These are phyloP conservation scores for Propithecus coquereli DNA, from an alignment of 2,113 vertebrate genomes.

Conservation along the genomic window DNA sequence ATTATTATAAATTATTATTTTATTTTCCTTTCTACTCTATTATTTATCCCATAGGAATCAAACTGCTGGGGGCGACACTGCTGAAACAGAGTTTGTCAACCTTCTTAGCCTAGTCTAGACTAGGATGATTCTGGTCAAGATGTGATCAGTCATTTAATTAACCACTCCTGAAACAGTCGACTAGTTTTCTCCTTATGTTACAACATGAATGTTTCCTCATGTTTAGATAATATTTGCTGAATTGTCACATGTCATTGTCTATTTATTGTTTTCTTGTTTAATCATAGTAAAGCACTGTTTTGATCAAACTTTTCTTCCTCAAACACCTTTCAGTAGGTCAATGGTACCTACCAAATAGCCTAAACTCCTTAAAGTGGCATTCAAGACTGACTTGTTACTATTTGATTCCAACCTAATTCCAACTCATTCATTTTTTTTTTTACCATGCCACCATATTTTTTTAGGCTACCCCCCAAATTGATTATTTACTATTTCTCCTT, in stretches of 20 bases:
- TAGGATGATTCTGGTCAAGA: conserved; percentile 27
- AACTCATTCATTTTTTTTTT: neutral
- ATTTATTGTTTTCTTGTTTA: neutral
- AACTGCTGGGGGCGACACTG: neutral
- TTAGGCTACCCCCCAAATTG: neutral
- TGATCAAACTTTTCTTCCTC: neutral
- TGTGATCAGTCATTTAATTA: neutral
- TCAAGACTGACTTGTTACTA: neutral
- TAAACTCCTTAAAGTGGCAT: neutral
- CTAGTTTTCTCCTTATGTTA: neutral
- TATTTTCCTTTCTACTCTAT: conserved; percentile 5
- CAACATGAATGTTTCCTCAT: neutral
- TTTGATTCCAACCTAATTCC: neutral
- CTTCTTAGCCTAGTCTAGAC: neutral
- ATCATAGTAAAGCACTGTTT: neutral
- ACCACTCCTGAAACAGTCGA: neutral
- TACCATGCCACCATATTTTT: neutral
- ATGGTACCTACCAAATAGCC: neutral
- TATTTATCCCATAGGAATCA: conserved; percentile 11
- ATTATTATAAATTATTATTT: conserved; percentile 29
- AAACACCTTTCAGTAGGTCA: neutral
- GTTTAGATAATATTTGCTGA: neutral
- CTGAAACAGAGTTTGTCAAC: conserved; percentile 35
- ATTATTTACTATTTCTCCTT: neutral
- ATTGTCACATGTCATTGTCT: neutral